Evolutionary conservation across 2,113 vertebrate genomes (phyloP), one percentile per base, ranked within the genome.

Genomic region (Takifugu flavidus): DNA sequence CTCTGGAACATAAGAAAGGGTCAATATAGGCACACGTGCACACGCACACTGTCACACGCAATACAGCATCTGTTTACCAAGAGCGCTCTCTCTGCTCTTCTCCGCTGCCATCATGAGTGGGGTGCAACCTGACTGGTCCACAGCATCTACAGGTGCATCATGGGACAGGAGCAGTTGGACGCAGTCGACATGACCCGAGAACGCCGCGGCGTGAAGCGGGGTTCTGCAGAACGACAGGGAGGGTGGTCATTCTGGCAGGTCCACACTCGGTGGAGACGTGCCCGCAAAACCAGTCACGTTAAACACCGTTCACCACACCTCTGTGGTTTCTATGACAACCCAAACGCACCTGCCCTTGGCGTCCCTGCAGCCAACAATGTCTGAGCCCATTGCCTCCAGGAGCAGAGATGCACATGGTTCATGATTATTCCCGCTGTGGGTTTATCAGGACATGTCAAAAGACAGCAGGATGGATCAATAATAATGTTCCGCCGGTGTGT

Each of bases 181-280:
- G 72, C 96, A 98, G 65, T 96, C 95, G 8, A 94, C 84, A 0
- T 95, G 95, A 26, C 95, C 94, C 0, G 90, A 88, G 2, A 98
- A 98, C 2, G 95, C 94, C 3, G 97, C 96, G 0, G 95, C 96
- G 0, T 99, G 97, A 47, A 99, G 94, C 10, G 97, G 94, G 0
- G 94, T 97, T 80, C 97, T 91, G 66, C 44, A 56, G 39, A 47
- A 54, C 52, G 5, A 31, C 29, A 31, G 29, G 15, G 42, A 29
- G 8, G 25, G 56, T 20, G n/a, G 2, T n/a, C 2, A 49, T 25
- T 1, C 6, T 20, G n/a, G 7, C 20, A 25, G 15, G 25, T 20
- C 3, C 4, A 8, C n/a, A 6, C 6, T 25, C 6, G 3, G 5
- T 10, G 7, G 2, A 8, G 7, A 49, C 15, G 25, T 3, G 5